Conservation (phyloP, 2,888 invertebrate species). For the Ferdinandea cuprea region DNA sequence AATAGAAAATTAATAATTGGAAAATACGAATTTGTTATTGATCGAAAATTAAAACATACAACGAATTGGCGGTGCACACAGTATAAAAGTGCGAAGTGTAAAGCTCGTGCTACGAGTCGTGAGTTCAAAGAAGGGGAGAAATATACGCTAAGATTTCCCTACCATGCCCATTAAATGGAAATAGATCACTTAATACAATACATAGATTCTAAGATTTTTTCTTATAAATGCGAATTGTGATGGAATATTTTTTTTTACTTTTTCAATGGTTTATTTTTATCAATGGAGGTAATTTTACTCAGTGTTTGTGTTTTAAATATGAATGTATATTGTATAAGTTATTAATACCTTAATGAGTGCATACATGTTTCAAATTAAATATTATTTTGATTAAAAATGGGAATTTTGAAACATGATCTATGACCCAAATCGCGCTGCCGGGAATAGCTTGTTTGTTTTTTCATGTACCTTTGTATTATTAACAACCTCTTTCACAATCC, state of each 20-base stretch:
- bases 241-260: constrained; percentile 3
- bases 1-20: constrained; percentile 80
- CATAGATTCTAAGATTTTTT: neutral
- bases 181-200: neutral
- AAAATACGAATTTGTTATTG: constrained; percentile 80
- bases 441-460: too few species aligned
- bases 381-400: too few species aligned
- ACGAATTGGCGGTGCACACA: constrained; percentile 82
- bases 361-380: too few species aligned
- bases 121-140: constrained; percentile 78
- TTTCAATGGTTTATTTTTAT: neutral
- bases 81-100: constrained; percentile 80
- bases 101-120: constrained; percentile 82
- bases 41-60: constrained; percentile 80
- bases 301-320: neutral
- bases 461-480: too few species aligned
- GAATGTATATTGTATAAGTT: neutral
- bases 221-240: constrained; percentile 8
- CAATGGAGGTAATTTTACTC: constrained; percentile 13
- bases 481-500: too few species aligned
- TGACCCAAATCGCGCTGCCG: too few species aligned
- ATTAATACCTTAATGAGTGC: neutral
- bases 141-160: constrained; percentile 78
- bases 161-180: constrained; percentile 78
- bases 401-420: too few species aligned